Evolutionary conservation across 2,113 vertebrate genomes (phyloP).

Genomic region (Hypocryptadius cinnamomeus): DNA sequence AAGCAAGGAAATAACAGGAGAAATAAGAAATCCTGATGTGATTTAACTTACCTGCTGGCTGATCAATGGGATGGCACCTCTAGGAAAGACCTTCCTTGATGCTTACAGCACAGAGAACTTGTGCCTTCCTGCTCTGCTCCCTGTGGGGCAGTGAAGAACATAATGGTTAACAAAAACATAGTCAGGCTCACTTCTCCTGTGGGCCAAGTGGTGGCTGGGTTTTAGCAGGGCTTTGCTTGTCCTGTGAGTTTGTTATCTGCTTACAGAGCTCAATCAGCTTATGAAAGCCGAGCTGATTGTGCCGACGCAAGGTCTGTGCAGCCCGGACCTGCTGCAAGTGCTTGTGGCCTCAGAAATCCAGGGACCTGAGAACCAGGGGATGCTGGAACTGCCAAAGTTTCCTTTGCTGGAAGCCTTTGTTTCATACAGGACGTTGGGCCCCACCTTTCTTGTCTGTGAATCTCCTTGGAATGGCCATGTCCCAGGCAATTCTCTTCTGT

Average conservation of each 20-base stretch:
- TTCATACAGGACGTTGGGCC: not conserved
- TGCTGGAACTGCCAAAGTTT: not conserved
- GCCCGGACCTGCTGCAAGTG: not conserved
- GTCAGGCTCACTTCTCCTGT: not conserved
- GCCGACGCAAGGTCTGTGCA: conserved; percentile 4
- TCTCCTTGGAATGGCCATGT: not conserved
- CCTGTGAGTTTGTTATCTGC: conserved; percentile 38
- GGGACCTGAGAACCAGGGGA: not conserved
- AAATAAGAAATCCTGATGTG: not conserved
- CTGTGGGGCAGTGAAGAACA: not conserved
- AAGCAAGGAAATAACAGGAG: not conserved
- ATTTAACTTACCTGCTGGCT: not conserved
- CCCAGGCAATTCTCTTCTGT: not conserved
- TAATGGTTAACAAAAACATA: not conserved
- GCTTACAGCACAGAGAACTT: not conserved
- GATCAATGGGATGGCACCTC: not conserved
- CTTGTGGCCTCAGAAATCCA: not conserved
- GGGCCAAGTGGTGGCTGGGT: not conserved
- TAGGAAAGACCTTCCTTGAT: not conserved
- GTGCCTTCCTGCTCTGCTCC: not conserved
- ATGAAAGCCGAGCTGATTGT: conserved; percentile 13
- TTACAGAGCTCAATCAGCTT: conserved; percentile 25
- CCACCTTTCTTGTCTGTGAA: not conserved
- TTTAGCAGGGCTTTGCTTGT: conserved; percentile 38
- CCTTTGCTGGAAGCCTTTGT: not conserved